Evolutionary conservation across 2,888 invertebrate species (phyloP).

Genomic region (Xanthorhoe spadicearia): DNA sequence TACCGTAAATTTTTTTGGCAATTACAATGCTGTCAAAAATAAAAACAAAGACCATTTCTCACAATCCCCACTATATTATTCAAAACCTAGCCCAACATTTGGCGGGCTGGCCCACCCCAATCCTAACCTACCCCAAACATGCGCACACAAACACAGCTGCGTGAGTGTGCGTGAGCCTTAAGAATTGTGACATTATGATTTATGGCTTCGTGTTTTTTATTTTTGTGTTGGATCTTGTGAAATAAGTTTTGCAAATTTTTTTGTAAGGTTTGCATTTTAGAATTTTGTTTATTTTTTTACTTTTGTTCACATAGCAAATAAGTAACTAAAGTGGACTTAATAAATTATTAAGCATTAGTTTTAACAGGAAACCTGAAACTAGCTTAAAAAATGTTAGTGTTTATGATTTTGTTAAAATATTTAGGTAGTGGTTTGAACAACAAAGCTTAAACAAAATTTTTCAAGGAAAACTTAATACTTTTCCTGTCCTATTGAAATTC

Average conservation of each 20-base stretch:
- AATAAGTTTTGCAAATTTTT: neutral
- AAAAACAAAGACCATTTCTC: slow-evolving; percentile 52
- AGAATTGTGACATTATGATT: slow-evolving; percentile 39
- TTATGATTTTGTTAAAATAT: neutral
- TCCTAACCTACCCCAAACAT: slow-evolving; percentile 79
- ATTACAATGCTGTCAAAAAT: slow-evolving; percentile 22
- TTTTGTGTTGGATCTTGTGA: slow-evolving; percentile 3
- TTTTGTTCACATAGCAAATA: too few species aligned
- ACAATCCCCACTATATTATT: slow-evolving; percentile 61
- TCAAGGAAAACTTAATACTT: slow-evolving; percentile 16
- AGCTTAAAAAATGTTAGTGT: neutral
- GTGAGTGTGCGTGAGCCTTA: slow-evolving; percentile 41
- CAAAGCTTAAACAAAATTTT: slow-evolving; percentile 6
- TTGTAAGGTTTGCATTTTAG: neutral
- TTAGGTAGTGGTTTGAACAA: neutral
- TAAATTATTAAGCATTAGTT: neutral
- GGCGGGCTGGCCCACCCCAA: slow-evolving; percentile 76
- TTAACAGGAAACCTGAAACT: neutral
- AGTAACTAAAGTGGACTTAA: too few species aligned
- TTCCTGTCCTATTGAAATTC: slow-evolving; percentile 18
- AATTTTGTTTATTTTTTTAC: neutral
- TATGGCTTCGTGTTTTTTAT: slow-evolving; percentile 31
- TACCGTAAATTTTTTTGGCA: neutral
- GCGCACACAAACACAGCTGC: slow-evolving; percentile 35
- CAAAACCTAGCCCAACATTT: slow-evolving; percentile 79